Conservation (phyloP, 2,888 invertebrate species). For the Smittia sp. region DNA sequence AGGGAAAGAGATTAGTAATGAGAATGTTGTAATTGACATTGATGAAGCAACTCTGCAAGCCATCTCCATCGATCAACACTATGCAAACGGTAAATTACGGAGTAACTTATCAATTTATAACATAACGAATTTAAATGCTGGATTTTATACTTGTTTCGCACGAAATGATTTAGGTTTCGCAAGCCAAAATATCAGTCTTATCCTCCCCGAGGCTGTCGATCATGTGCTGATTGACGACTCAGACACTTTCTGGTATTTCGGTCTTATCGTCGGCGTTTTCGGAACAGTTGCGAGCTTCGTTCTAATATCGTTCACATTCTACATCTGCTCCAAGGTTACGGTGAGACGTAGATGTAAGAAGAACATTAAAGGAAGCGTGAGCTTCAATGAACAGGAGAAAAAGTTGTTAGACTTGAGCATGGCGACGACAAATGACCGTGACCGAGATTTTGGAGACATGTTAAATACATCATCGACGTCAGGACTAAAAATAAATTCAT, state of each 20-base stretch:
- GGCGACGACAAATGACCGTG: conserved; percentile 63
- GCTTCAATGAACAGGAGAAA: conserved; percentile 85
- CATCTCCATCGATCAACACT: conserved; percentile 3
- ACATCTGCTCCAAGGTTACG: conserved; percentile 56
- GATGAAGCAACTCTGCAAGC: conserved; percentile 49
- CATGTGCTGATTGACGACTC: conserved; percentile 59
- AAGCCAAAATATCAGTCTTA: conserved; percentile 59
- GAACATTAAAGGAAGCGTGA: conserved; percentile 73
- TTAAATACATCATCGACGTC: conserved; percentile 57
- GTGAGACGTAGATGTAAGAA: conserved; percentile 60
- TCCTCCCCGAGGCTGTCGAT: conserved; percentile 64
- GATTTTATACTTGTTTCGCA: conserved; percentile 73
- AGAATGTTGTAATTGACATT: conserved; percentile 56
- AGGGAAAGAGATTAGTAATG: conserved; percentile 61
- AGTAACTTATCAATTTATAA: conserved; percentile 79
- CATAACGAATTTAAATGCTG: conserved; percentile 76
- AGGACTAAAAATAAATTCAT: conserved; percentile 54
- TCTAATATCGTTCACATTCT: conserved; percentile 61
- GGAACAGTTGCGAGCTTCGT: conserved; percentile 63
- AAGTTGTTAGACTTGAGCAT: conserved; percentile 78
- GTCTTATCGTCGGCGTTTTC: conserved; percentile 69
- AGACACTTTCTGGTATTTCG: conserved; percentile 73
- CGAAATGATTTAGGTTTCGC: conserved; percentile 54
- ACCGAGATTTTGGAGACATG: conserved; percentile 61
- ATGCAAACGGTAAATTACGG: conserved; percentile 58